Percentiles rank a stretch among this genome's conserved stretches.
Evolutionary conservation across 1,140 invertebrate genomes (phyloP).

Genomic region (Sinonovacula constricta): DNA sequence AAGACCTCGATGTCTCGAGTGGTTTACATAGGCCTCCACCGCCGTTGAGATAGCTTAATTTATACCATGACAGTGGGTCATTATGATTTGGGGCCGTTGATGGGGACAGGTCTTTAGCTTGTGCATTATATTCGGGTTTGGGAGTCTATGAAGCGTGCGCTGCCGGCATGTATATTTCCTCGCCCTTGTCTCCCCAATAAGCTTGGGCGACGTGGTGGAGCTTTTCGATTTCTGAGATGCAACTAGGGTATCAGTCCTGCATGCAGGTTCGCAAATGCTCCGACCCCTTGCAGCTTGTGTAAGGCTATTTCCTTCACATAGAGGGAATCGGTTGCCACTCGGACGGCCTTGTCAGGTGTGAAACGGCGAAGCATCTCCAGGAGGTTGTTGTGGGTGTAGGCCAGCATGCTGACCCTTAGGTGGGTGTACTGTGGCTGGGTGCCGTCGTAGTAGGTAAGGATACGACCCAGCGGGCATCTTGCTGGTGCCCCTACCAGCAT

Average conservation of each 20-base stretch:
- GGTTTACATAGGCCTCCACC: not conserved
- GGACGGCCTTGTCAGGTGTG: constrained; percentile 10
- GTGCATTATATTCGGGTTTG: not conserved
- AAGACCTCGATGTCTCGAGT: not conserved
- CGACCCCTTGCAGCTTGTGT: constrained; percentile 22
- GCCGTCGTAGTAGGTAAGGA: constrained; percentile 44
- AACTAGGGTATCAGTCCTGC: not conserved
- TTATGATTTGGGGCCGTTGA: not conserved
- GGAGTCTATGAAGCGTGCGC: constrained; percentile 26
- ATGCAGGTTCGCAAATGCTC: not conserved
- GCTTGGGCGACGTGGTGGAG: not conserved
- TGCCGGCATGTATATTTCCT: not conserved
- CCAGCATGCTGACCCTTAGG: constrained; percentile 28
- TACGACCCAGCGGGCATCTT: constrained; percentile 35
- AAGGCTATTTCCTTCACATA: constrained; percentile 41
- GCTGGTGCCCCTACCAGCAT: constrained; percentile 26
- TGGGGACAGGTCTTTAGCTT: not conserved
- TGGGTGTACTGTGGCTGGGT: constrained; percentile 20
- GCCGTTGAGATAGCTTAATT: not conserved
- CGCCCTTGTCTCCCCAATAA: constrained; percentile 38
- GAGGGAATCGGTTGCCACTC: constrained; percentile 31
- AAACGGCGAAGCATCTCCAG: constrained; percentile 32
- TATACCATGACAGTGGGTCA: not conserved
- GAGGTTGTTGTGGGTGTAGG: constrained; percentile 52
- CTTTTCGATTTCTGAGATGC: not conserved